phyloP scores from a whole-genome alignment of 2,113 vertebrate genomes.

The Chlorocebus sabaeus region DNA sequence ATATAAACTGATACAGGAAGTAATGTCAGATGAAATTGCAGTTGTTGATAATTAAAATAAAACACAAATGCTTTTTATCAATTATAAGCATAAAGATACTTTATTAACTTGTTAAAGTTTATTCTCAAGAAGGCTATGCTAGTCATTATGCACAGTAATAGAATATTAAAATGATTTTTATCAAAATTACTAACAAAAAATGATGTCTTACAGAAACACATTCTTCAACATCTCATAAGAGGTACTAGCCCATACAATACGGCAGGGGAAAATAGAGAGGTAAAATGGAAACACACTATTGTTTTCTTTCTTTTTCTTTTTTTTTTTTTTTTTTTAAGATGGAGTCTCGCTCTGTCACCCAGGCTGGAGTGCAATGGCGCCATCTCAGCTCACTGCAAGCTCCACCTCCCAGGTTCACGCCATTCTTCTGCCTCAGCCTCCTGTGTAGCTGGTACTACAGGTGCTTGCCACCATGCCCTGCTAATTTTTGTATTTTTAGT shows the following conservation, averaged over 20 bases:
- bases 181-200: background rate
- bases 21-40: background rate
- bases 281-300: background rate
- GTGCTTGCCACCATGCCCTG: too few relatives aligned
- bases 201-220: background rate
- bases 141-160: background rate
- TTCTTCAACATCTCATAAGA: background rate
- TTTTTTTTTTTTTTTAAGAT: too few relatives aligned
- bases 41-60: background rate
- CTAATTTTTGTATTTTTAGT: too few relatives aligned
- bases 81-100: background rate
- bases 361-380: too few relatives aligned
- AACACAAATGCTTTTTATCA: background rate
- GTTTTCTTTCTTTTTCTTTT: background rate
- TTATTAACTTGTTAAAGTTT: background rate
- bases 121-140: background rate
- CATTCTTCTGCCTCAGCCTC: too few relatives aligned
- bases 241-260: background rate
- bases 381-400: too few relatives aligned
- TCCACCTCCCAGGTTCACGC: too few relatives aligned
- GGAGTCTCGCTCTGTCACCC: too few relatives aligned
- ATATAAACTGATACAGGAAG: background rate
- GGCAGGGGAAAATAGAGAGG: background rate
- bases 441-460: too few relatives aligned
- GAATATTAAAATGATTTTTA: background rate